Percentiles rank a stretch among this genome's conserved stretches.
phyloP scores from a whole-genome alignment of 2,797 vertebrate genomes.

The Mus spretus region DNA sequence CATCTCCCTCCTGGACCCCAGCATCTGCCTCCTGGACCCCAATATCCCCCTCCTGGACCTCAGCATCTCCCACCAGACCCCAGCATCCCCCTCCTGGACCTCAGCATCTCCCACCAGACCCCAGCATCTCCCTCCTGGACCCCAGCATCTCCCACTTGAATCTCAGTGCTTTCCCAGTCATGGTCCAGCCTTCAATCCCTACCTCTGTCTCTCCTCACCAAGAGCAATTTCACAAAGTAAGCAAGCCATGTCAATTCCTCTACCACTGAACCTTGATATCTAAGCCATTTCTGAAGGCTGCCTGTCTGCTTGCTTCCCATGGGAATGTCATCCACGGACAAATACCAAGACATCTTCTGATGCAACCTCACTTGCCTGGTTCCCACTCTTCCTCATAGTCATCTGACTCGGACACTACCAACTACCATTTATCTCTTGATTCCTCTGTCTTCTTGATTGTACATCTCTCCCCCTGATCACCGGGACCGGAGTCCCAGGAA shows the following conservation, averaged over 20 bases:
- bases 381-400: background rate
- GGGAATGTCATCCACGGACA: no score
- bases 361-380: background rate
- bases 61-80: background rate
- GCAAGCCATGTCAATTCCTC: background rate
- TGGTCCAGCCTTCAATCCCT: fast-evolving
- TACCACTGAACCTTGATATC: no score
- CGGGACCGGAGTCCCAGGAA: background rate
- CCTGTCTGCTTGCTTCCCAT: no score
- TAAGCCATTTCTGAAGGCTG: background rate
- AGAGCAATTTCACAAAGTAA: background rate
- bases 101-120: background rate
- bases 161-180: background rate
- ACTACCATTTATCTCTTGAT: background rate
- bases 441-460: background rate
- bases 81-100: background rate
- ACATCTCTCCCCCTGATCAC: fast-evolving
- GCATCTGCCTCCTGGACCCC: background rate
- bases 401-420: background rate
- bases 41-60: background rate
- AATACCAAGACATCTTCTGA: background rate
- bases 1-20: background rate
- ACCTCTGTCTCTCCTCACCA: fast-evolving
- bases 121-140: no score
- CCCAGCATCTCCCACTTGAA: background rate